Evolutionary conservation across 2,113 vertebrate genomes (phyloP).

Genomic region (Serilophus lunatus): DNA sequence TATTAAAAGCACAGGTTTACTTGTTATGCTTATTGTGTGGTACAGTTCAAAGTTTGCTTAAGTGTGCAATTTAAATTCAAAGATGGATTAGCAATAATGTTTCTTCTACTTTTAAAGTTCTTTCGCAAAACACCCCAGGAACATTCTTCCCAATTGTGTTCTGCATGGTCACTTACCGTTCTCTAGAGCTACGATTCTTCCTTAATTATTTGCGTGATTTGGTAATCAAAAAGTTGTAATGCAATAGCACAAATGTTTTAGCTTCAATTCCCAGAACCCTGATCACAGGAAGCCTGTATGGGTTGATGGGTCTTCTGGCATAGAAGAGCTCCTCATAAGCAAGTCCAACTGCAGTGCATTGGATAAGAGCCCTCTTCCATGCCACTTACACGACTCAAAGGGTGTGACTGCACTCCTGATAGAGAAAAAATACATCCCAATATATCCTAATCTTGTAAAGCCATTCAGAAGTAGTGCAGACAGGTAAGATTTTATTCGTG

Average conservation of each 20-base stretch:
- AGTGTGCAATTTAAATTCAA: slow-evolving; percentile 74
- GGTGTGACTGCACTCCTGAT: not conserved
- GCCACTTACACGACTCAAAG: not conserved
- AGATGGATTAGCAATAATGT: slow-evolving; percentile 69
- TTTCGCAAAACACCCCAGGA: slow-evolving; percentile 50
- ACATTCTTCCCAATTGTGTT: slow-evolving; percentile 23
- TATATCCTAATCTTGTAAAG: not conserved
- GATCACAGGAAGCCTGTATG: not conserved
- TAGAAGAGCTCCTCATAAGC: not conserved
- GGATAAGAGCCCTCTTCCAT: not conserved
- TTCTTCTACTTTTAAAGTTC: slow-evolving; percentile 63
- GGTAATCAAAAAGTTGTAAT: not conserved
- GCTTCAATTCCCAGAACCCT: not conserved
- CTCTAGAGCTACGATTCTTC: slow-evolving; percentile 12
- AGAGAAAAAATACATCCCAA: not conserved
- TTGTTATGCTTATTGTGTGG: slow-evolving; percentile 66
- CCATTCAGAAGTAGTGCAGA: not conserved
- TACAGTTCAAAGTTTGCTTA: slow-evolving; percentile 68
- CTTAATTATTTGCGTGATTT: slow-evolving; percentile 40
- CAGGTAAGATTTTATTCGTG: not conserved
- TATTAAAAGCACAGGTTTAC: slow-evolving; percentile 72
- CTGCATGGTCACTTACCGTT: not conserved
- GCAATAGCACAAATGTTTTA: not conserved
- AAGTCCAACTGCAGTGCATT: accelerated
- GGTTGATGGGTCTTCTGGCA: accelerated